A percentile compares a stretch with the other conserved stretches of the same genome.
These are phyloP conservation scores for Mesopsocus fuscifrons DNA, from an alignment of 2,888 invertebrate genomes.

Conservation along the genomic window DNA sequence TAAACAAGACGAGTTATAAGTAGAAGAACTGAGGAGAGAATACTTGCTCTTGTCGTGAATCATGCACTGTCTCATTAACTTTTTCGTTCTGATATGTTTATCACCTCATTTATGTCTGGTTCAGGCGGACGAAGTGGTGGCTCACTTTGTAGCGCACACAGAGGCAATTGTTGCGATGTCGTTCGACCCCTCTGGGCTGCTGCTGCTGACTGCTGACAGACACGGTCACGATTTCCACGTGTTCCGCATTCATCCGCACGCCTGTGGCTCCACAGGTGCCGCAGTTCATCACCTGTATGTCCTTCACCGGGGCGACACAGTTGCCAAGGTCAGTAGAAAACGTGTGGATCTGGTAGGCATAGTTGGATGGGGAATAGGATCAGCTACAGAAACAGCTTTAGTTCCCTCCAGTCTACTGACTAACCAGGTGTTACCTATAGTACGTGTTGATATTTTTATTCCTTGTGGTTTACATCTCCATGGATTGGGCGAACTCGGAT, in stretches of 20 bases:
- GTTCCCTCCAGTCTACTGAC: too few species aligned
- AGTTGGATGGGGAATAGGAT: neutral
- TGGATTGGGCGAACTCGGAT: too few species aligned
- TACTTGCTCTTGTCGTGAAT: too few species aligned
- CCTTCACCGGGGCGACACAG: conserved; percentile 86
- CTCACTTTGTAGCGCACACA: conserved; percentile 74
- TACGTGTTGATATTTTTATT: neutral
- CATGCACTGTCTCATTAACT: too few species aligned
- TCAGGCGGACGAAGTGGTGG: conserved; percentile 58
- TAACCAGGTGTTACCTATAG: too few species aligned
- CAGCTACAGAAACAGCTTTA: too few species aligned
- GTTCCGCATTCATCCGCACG: conserved; percentile 86
- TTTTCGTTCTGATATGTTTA: too few species aligned
- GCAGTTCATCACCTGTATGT: conserved; percentile 90
- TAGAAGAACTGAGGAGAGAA: too few species aligned
- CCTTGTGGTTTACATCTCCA: too few species aligned
- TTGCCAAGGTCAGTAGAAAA: conserved; percentile 87
- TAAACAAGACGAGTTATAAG: too few species aligned
- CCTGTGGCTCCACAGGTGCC: conserved; percentile 66
- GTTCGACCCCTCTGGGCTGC: conserved; percentile 78
- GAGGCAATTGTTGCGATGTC: conserved; percentile 77
- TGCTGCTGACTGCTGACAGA: conserved; percentile 78
- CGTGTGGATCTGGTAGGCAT: conserved; percentile 31
- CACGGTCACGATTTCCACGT: conserved; percentile 92
- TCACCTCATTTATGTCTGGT: too few species aligned